A percentile compares a stretch with the other conserved stretches of the same genome.
Evolutionary conservation across 2,113 vertebrate genomes (phyloP).

Genomic region (Pantherophis guttatus): DNA sequence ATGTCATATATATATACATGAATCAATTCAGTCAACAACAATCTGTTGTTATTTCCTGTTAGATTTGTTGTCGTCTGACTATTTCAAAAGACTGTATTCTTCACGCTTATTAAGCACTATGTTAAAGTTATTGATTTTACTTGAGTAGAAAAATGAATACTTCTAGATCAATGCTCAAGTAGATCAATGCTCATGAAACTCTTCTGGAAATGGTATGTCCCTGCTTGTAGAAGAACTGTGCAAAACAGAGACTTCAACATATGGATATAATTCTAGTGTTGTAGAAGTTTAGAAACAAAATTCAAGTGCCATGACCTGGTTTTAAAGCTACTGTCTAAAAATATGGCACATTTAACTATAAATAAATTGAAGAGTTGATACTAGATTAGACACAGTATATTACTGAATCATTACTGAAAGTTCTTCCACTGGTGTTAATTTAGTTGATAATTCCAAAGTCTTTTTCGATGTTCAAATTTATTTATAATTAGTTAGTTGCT

Average conservation of each 20-base stretch:
- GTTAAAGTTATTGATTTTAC: neutral
- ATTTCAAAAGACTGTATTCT: neutral
- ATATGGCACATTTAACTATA: constrained; percentile 4
- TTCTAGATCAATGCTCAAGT: neutral
- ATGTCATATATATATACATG: too few species aligned
- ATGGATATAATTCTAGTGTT: neutral
- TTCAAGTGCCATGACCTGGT: neutral
- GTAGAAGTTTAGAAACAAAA: neutral
- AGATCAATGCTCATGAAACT: neutral
- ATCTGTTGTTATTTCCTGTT: neutral
- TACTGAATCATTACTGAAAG: neutral
- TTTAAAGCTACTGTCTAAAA: neutral
- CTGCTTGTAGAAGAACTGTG: neutral
- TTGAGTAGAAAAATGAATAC: neutral
- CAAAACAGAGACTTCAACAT: neutral
- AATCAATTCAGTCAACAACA: neutral
- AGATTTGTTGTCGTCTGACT: neutral
- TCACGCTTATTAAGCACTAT: neutral
- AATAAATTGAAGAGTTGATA: neutral
- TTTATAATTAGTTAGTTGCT: neutral
- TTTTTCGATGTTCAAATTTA: neutral
- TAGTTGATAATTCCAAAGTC: neutral
- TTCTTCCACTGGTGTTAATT: neutral
- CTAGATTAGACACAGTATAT: neutral
- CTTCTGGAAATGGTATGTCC: neutral